phyloP scores from a whole-genome alignment of 2,113 vertebrate genomes.

The Gallinago media region DNA sequence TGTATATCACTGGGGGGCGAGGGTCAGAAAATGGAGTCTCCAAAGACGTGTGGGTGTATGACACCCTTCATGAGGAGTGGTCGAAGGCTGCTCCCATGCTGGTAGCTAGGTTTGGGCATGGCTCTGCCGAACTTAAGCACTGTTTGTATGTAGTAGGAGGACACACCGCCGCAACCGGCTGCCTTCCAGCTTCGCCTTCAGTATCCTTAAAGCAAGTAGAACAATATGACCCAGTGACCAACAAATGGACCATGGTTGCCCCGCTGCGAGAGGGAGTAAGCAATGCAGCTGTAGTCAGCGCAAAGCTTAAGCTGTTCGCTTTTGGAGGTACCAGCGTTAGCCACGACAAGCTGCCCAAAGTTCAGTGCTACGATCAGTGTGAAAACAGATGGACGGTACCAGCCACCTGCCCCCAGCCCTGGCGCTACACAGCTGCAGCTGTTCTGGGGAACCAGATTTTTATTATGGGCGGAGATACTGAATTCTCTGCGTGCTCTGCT shows the following conservation, averaged over 20 bases:
- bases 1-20: constrained; percentile 84
- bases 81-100: constrained; percentile 86
- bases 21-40: constrained; percentile 85
- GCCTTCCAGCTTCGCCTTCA: constrained; percentile 84
- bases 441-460: constrained; percentile 88
- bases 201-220: constrained; percentile 87
- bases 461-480: constrained; percentile 86
- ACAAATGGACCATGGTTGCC: constrained; percentile 88
- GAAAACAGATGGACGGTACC: constrained; percentile 87
- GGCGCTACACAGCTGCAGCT: constrained; percentile 86
- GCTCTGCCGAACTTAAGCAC: constrained; percentile 85
- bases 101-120: constrained; percentile 84
- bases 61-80: constrained; percentile 86
- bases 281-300: constrained; percentile 85
- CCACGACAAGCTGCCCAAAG: constrained; percentile 86
- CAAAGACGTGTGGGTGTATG: constrained; percentile 86
- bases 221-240: constrained; percentile 83
- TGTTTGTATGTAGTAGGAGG: constrained; percentile 85
- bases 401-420: constrained; percentile 86
- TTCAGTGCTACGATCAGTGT: constrained; percentile 85
- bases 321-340: constrained; percentile 85
- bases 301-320: constrained; percentile 86
- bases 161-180: constrained; percentile 83
- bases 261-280: constrained; percentile 84
- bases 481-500: constrained; percentile 84